These are phyloP conservation scores for Athene noctua DNA, from an alignment of 2,113 vertebrate species.

Conservation along the genomic window DNA sequence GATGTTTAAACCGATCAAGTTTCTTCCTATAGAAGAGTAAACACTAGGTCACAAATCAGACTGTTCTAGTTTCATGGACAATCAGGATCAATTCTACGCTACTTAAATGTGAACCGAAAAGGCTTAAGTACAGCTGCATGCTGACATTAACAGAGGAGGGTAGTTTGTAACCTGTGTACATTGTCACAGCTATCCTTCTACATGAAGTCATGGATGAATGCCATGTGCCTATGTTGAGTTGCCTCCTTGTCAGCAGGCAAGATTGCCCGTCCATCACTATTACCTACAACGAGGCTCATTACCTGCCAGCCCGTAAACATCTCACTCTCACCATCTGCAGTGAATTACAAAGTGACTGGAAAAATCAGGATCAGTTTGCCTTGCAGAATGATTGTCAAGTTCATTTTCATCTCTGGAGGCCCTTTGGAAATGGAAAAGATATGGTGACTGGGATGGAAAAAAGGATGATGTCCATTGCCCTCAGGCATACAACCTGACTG, in stretches of 20 bases:
- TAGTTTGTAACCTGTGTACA: slow-evolving; percentile 39
- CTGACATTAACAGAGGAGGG: slow-evolving; percentile 19
- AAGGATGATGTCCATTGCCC: slow-evolving; percentile 55
- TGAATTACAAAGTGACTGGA: slow-evolving; percentile 78
- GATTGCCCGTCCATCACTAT: slow-evolving; percentile 75
- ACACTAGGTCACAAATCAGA: slow-evolving; percentile 69
- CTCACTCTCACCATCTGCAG: slow-evolving; percentile 75
- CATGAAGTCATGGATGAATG: slow-evolving; percentile 62
- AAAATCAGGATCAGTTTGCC: slow-evolving; percentile 75
- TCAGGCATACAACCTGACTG: slow-evolving; percentile 18
- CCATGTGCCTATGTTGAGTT: slow-evolving; percentile 62
- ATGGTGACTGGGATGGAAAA: slow-evolving; percentile 35
- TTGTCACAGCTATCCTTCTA: slow-evolving; percentile 45
- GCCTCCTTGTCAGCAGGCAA: slow-evolving; percentile 58
- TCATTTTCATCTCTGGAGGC: slow-evolving; percentile 73
- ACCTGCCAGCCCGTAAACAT: slow-evolving; percentile 77
- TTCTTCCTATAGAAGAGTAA: slow-evolving; percentile 66
- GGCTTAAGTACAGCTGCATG: slow-evolving; percentile 31
- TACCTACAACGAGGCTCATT: slow-evolving; percentile 72
- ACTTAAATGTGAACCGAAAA: slow-evolving; percentile 40
- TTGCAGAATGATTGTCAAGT: slow-evolving; percentile 73
- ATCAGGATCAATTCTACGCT: slow-evolving; percentile 57
- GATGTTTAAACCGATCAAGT: slow-evolving; percentile 77
- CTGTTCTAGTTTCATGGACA: slow-evolving; percentile 49
- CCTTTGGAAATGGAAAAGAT: slow-evolving; percentile 55